phyloP scores from a whole-genome alignment of 2,888 invertebrate species.

The Pterostichus niger region DNA sequence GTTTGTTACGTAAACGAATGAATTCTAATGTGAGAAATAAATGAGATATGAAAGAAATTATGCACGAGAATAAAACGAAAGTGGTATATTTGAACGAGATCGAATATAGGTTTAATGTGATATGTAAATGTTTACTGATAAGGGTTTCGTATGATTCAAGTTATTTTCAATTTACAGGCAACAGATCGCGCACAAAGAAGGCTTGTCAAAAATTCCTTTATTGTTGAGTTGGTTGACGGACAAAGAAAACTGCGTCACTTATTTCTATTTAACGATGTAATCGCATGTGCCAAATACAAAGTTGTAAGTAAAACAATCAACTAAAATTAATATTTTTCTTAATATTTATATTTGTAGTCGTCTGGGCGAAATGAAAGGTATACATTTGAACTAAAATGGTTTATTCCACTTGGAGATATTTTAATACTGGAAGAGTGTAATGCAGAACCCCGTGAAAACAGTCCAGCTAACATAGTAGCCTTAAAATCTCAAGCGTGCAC shows the following conservation, averaged over 20 bases:
- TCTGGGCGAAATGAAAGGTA: constrained; percentile 90
- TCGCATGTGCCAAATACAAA: constrained; percentile 97
- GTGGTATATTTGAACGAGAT: too few relatives aligned
- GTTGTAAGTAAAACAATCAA: constrained; percentile 74
- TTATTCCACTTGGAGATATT: constrained; percentile 91
- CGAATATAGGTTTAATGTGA: neutral
- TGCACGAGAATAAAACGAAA: too few relatives aligned
- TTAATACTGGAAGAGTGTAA: constrained; percentile 85
- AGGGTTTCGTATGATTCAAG: neutral
- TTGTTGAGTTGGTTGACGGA: constrained; percentile 93
- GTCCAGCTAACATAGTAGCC: constrained; percentile 90
- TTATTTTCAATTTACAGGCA: constrained; percentile 78
- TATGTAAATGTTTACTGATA: too few relatives aligned
- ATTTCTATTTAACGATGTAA: constrained; percentile 96
- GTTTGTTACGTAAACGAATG: too few relatives aligned
- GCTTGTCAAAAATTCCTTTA: constrained; percentile 95
- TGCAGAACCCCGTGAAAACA: constrained; percentile 85
- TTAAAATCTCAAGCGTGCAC: constrained; percentile 92
- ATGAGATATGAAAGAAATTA: too few relatives aligned
- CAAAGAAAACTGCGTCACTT: constrained; percentile 94
- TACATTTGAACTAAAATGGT: constrained; percentile 96
- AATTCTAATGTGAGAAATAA: too few relatives aligned
- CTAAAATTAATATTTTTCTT: neutral
- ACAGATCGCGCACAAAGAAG: constrained; percentile 90
- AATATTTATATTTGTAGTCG: constrained; percentile 78